Base-by-base conservation (phyloP, 1,140 invertebrate species). In the Globodera ellingtonae region DNA sequence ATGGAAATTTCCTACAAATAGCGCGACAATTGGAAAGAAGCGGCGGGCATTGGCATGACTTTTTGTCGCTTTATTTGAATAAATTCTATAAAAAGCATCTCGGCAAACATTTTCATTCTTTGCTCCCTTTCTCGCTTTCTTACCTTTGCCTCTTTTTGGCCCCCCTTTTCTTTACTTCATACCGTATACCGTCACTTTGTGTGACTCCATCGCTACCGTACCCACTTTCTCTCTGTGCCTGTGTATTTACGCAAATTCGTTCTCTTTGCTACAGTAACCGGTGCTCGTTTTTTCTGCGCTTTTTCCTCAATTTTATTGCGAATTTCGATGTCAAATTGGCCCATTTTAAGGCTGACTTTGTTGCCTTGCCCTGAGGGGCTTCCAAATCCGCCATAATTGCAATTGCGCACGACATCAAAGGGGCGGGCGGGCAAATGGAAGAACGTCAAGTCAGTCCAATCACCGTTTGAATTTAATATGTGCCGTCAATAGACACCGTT, bases 351-450 rank as follows among this genome's bases (percentile, higher is more conserved):
- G 7, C 46, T 18, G 35, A 13, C 21, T 8, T 18, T 70, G 67
- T 70, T 70, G 67, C 67, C 21, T 70, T 47, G 24, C 67, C 8
- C 67, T 24, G 67, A 35, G 67, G 67, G 67, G n/a, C 67, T 70
- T 70, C 67, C 10, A 70, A 70, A 70, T 70, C 67, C 67, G 67
- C 24, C 35, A 21, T 70, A 44, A 70, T 70, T 70, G 67, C 67
- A 18, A 70, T 70, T 70, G 67, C 67, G 67, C 67, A 70, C 67
- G 67, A 50, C 56, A 59, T 10, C 67, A 70, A 70, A 70, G 24
- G 24, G 67, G n/a, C 9, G n/a, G 67, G 67, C 35, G 59, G n/a
- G 59, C 35, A 35, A 35, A 35, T 35, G 35, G 35, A 35, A 35
- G 35, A 35, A 35, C 35, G 35, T 35, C 35, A 35, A n/a, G 35